Evolutionary conservation across 2,888 invertebrate genomes (phyloP), one percentile per base, ranked within the genome.

Genomic region (Eurytoma adleriae): DNA sequence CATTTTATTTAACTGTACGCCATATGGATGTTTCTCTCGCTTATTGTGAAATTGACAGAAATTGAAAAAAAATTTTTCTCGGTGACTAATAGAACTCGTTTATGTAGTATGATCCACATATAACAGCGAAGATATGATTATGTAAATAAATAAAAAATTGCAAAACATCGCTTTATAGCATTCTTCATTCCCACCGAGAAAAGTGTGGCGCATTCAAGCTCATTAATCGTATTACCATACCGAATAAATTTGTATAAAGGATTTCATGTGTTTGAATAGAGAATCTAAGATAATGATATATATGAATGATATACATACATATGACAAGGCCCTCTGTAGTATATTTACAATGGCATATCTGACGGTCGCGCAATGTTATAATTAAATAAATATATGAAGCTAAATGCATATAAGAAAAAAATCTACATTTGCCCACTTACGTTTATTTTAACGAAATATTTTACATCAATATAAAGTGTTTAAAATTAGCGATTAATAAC

Each of bases 61-160:
- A 40, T 40, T 4, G 40, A 50, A 70, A 64, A n/a, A 48, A 57
- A 73, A 79, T 40, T 73, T 27, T 79, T 74, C 74, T 79, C 66
- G 64, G 79, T 79, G 68, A 69, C 40, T 12, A 14, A 59, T 12
- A 70, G 7, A 40, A 40, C 40, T 79, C 14, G 54, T 73, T 69
- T 54, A 64, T 79, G 79, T 74, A 79, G 74, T 62, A 50, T 72
- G 69, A 74, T 74, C 24, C 48, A 69, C 27, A 74, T 70, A 64
- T 69, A 73, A 80, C 77, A 61, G 40, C 56, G 64, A 73, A 73
- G 13, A 59, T 71, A 80, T 54, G 16, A 70, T 74, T 27, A 50
- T 78, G 78, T 81, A 78, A 66, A 75, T 80, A 80, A 75, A 80
- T 74, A 78, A 81, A 80, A 52, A 57, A 67, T 54, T 40, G 18